Conservation (phyloP, 30 jellyfish, hydroid and myxozoan genomes). For the Rhopilema esculentum region DNA sequence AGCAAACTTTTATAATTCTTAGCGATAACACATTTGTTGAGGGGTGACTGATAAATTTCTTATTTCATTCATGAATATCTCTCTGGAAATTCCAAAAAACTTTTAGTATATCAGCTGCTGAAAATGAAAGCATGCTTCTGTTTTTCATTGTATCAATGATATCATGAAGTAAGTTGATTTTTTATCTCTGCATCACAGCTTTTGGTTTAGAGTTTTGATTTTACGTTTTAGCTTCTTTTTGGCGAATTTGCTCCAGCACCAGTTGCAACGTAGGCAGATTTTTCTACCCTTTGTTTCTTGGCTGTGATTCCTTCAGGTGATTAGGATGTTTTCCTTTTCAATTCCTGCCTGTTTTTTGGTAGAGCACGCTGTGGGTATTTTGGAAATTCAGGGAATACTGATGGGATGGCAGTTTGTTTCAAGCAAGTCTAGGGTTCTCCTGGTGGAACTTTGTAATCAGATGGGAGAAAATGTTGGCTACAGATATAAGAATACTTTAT, state of each 20-base stretch:
- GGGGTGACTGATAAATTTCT: background rate
- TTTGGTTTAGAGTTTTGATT: slow-evolving; percentile 16
- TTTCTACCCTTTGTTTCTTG: background rate
- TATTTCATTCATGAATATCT: too few species aligned
- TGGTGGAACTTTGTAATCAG: slow-evolving; percentile 17
- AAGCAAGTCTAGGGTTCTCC: slow-evolving; percentile 26
- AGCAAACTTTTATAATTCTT: slow-evolving; percentile 24
- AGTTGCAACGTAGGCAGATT: background rate
- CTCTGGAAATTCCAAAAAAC: slow-evolving; percentile 13
- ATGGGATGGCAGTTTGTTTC: slow-evolving; percentile 26
- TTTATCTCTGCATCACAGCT: slow-evolving; percentile 19
- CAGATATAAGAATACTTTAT: too few species aligned
- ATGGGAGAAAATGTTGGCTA: too few species aligned
- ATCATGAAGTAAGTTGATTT: background rate
- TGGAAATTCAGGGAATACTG: slow-evolving; percentile 33
- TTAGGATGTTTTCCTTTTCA: background rate
- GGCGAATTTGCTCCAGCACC: too few species aligned
- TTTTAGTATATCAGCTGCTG: slow-evolving; percentile 3
- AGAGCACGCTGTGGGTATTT: slow-evolving; percentile 16
- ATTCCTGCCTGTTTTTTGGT: background rate
- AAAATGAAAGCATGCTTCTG: background rate
- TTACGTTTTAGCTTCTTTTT: background rate
- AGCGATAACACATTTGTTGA: background rate
- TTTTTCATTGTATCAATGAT: slow-evolving; percentile 9
- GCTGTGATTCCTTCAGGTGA: background rate